Percentiles rank a stretch among this genome's conserved stretches.
These are phyloP conservation scores for Pemphigus obesinymphae DNA, from an alignment of 1,140 invertebrate species.

Conservation along the genomic window DNA sequence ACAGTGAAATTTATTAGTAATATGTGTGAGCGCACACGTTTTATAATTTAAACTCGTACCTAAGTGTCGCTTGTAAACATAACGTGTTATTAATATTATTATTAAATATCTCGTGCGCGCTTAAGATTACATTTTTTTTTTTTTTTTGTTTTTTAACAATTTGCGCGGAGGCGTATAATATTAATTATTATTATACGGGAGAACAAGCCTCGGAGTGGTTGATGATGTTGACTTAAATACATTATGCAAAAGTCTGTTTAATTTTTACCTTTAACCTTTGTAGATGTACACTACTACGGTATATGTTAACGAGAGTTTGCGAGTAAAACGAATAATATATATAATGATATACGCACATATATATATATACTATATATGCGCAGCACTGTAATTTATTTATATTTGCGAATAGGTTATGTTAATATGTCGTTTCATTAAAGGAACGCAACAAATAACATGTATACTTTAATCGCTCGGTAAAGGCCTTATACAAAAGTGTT, in stretches of 20 bases:
- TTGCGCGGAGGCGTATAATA: too few relatives aligned
- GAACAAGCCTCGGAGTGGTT: neutral
- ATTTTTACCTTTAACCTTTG: neutral
- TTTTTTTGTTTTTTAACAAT: neutral
- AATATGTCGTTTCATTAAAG: neutral
- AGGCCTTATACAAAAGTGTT: neutral
- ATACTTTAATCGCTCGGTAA: neutral
- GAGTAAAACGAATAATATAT: neutral
- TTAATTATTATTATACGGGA: neutral
- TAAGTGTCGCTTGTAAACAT: neutral
- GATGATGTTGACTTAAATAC: neutral
- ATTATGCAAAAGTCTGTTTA: neutral
- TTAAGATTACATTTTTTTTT: neutral
- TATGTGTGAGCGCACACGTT: neutral
- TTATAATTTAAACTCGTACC: neutral
- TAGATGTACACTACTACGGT: too few relatives aligned
- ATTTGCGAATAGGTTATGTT: neutral
- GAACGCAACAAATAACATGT: neutral
- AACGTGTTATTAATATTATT: neutral
- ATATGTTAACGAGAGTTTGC: neutral
- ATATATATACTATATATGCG: neutral
- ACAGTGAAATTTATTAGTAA: neutral
- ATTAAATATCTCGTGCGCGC: neutral
- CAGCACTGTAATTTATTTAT: neutral
- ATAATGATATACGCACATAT: neutral